Evolutionary conservation across 2,797 vertebrate genomes (phyloP).

Genomic region (Malurus leucopterus): DNA sequence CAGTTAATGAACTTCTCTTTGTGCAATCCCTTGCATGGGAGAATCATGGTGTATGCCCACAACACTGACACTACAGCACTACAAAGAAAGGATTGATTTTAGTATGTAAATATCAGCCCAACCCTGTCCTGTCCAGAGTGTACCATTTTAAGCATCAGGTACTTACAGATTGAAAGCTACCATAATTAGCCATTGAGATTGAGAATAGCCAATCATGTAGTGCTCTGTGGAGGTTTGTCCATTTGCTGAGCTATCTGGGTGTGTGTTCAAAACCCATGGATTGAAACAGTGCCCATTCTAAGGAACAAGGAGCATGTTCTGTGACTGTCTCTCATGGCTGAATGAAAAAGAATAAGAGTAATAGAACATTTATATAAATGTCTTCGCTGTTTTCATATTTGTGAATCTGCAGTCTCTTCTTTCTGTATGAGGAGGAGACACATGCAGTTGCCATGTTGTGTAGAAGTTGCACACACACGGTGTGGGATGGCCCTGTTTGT

Average conservation of each 20-base stretch:
- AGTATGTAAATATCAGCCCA: neutral
- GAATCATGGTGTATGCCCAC: neutral
- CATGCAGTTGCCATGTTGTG: rapidly evolving
- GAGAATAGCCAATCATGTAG: neutral
- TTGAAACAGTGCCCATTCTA: neutral
- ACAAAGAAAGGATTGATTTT: neutral
- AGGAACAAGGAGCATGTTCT: neutral
- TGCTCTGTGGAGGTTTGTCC: neutral
- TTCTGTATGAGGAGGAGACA: neutral
- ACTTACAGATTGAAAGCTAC: neutral
- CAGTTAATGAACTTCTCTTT: neutral
- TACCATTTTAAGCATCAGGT: neutral
- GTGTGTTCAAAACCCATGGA: neutral
- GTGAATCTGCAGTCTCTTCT: neutral
- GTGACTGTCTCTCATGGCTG: neutral
- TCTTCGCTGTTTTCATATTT: neutral
- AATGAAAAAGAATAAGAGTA: neutral
- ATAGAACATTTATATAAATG: neutral
- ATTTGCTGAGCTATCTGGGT: neutral
- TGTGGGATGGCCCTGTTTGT: neutral
- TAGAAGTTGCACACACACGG: neutral
- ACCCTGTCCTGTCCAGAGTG: neutral
- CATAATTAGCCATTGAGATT: neutral
- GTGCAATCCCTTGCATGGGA: neutral
- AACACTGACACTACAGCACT: neutral